These are phyloP conservation scores for Cantharis rufa DNA, from an alignment of 2,888 invertebrate species.

Conservation along the genomic window DNA sequence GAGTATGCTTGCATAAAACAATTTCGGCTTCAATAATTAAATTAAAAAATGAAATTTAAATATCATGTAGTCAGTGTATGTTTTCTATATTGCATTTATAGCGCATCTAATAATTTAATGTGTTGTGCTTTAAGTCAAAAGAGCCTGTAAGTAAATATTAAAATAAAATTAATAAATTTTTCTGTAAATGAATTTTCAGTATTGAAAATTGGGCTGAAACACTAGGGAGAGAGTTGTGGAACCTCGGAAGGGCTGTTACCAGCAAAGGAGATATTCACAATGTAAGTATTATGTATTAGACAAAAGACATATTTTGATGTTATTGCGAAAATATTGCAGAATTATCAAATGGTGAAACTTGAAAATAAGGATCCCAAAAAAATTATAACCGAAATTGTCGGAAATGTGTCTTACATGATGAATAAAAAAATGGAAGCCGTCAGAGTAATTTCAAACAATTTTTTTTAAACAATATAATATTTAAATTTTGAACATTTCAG, in stretches of 20 bases:
- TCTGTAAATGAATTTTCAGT: slow-evolving; percentile 56
- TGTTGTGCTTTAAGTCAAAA: slow-evolving; percentile 5
- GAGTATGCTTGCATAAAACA: background rate
- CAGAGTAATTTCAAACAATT: slow-evolving; percentile 56
- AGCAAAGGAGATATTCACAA: slow-evolving; percentile 76
- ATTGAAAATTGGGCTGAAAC: slow-evolving; percentile 79
- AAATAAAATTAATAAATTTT: background rate
- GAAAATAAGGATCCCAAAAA: slow-evolving; percentile 78
- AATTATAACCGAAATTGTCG: slow-evolving; percentile 77
- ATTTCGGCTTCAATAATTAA: background rate
- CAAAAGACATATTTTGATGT: background rate
- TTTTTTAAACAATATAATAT: background rate
- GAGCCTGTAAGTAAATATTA: slow-evolving; percentile 13
- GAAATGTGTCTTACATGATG: slow-evolving; percentile 83
- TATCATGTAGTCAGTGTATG: background rate
- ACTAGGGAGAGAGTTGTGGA: slow-evolving; percentile 80
- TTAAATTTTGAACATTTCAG: slow-evolving; percentile 52
- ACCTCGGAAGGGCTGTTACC: slow-evolving; percentile 75
- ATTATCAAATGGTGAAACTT: slow-evolving; percentile 47
- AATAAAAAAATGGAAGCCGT: slow-evolving; percentile 90
- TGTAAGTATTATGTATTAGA: slow-evolving; percentile 58
- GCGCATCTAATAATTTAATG: slow-evolving; percentile 1
- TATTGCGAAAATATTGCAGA: slow-evolving; percentile 10
- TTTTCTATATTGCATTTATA: background rate
- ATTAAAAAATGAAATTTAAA: background rate